Conservation (phyloP, 1,140 invertebrate genomes). For the Zaprionus inermis region DNA sequence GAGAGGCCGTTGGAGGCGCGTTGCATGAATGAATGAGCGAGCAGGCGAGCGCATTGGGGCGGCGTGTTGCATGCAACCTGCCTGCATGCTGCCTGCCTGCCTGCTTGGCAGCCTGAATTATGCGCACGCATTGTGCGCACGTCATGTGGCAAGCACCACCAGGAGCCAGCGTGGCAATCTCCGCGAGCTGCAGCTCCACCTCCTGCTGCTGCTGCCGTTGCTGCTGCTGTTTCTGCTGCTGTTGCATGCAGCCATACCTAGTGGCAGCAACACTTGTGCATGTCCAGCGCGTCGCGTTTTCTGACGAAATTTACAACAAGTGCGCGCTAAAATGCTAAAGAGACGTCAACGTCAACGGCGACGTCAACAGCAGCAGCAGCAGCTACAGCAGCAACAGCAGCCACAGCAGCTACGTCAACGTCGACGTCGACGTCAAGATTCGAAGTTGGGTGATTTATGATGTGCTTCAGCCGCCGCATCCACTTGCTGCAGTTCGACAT, state of each 20-base stretch:
- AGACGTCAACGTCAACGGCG: constrained; percentile 56
- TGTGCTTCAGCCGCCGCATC: constrained; percentile 62
- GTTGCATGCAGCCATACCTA: constrained; percentile 27
- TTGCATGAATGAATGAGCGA: constrained; percentile 76
- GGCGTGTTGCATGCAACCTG: constrained; percentile 71
- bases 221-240: background rate
- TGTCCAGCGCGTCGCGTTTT: constrained; percentile 62
- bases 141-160: constrained; percentile 59
- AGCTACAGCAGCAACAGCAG: constrained; percentile 4
- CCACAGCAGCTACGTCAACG: constrained; percentile 3
- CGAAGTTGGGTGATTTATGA: constrained; percentile 68
- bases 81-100: background rate
- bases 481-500: constrained; percentile 56
- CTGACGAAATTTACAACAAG: constrained; percentile 79
- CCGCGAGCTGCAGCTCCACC: background rate
- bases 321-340: constrained; percentile 73
- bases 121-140: constrained; percentile 82
- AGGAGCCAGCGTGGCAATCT: constrained; percentile 32
- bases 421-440: constrained; percentile 23
- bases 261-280: constrained; percentile 65
- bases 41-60: constrained; percentile 39
- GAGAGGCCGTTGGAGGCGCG: background rate
- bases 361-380: constrained; percentile 31
- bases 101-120: constrained; percentile 66
- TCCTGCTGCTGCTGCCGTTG: background rate